Evolutionary conservation across 1,140 invertebrate species (phyloP), one percentile per base, ranked within the genome.

Genomic region (Ridgeia piscesae): DNA sequence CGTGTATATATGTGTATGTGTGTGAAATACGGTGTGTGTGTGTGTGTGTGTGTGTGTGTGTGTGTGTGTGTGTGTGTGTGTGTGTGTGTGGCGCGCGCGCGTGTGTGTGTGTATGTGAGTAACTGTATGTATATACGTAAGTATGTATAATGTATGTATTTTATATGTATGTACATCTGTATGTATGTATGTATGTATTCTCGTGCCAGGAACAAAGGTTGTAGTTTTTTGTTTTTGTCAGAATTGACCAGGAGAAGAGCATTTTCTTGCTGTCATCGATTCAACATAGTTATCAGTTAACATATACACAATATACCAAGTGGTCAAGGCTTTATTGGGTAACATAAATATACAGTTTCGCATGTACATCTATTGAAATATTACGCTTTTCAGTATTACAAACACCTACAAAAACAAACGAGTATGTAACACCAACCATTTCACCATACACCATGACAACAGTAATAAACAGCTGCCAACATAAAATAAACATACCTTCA

Each of bases 281-380:
- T 4, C 4, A 4, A 11, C 11, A 42, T 42, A 42, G 11, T 4
- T 42, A 42, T 11, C 42, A 42, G 42, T 42, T 42, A 42, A 11
- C 21, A 91, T 17, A 91, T 17, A 91, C 34, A 11, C 92, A 93
- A 33, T 93, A 94, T 91, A 94, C 94, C 14, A 21, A 8, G 11
- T 27, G 2, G 11, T 9, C 58, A 77, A 77, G 14, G 11, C 27
- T 77, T 77, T 21, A 77, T 21, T 1, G 8, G 1, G 1, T 21
- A 77, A 77, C 11, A 77, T 77, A 77, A 27, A 0, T 77, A 77
- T 77, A 77, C 58, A 77, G 58, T 77, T 77, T 27, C 58, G 27
- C 58, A 77, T 77, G 58, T 77, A 77, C 58, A 31, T 31, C 27
- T 77, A 77, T 77, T 14, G 27, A 4, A 77, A 77, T 77, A 9